Evolutionary conservation across 2,113 vertebrate species (phyloP), one percentile per base, ranked within the genome.

Genomic region (Psittacara wagleri): DNA sequence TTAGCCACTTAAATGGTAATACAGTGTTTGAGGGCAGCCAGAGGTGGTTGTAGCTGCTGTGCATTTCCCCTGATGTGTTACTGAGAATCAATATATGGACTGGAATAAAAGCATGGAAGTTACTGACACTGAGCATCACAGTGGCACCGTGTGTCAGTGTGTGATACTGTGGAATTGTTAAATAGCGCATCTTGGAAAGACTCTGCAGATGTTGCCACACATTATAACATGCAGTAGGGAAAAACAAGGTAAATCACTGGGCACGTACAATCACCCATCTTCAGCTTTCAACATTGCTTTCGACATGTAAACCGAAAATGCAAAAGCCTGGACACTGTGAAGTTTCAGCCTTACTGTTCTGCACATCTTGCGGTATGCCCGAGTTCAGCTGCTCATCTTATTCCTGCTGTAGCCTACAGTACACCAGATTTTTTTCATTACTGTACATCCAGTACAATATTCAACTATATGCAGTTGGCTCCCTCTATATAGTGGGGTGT

Each of bases 361-460:
- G 19, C 59, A 9, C 12, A 3, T n/a, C 48, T 13, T 9, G 17
- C 43, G 0, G 17, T 0, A 24, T 12, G 67, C 43, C 68, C 25
- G 1, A 5, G 25, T n/a, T 11, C 68, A 13, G 46, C 44, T 17
- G 0, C 57, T 14, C 2, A 6, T 11, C 51, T 39, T 0, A 0
- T 14, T 52, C 5, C 74, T n/a, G 2, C 27, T 5, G 9, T 5
- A 27, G 23, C 23, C 57, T 19, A 0, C 35, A 17, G 25, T 3
- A 17, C 49, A 11, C 24, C 35, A 37, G 57, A 0, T 1, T 4
- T 24, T 46, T 39, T 41, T 69, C 23, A 35, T 35, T 59, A 8
- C 44, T 11, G 17, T 13, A 3, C 23, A 3, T 17, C 24, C 66
- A 10, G 3, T 4, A 10, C 29, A 9, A 1, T 13, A 24, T 24